A percentile compares a stretch with the other conserved stretches of the same genome.
Conservation (phyloP, 2,113 vertebrate species). For the Proteles cristata region DNA sequence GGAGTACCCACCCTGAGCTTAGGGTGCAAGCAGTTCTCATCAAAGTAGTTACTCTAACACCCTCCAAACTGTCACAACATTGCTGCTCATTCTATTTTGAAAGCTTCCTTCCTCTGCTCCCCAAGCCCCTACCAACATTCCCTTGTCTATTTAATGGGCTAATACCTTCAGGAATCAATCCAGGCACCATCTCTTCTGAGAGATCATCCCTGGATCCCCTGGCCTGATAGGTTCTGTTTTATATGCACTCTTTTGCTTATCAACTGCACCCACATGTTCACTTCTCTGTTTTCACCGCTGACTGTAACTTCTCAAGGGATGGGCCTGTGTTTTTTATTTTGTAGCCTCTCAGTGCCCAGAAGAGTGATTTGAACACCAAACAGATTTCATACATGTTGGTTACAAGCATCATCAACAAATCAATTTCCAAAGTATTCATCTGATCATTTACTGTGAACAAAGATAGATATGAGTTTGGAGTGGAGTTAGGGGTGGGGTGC, state of each 20-base stretch:
- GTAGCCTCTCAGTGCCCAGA: not conserved
- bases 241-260: not conserved
- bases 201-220: not conserved
- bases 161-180: not conserved
- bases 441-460: not conserved
- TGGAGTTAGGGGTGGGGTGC: not conserved
- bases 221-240: not conserved
- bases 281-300: not conserved
- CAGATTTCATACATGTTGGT: not conserved
- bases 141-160: not conserved
- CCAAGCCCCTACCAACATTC: too few species aligned
- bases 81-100: not conserved
- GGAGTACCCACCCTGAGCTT: not conserved
- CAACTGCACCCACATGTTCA: not conserved
- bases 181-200: not conserved
- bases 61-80: not conserved
- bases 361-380: not conserved
- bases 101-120: not conserved
- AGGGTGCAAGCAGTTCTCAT: not conserved
- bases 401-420: not conserved
- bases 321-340: not conserved
- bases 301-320: not conserved
- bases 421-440: not conserved
- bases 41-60: not conserved
- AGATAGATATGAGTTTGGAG: not conserved